Evolutionary conservation across 2,797 vertebrate genomes (phyloP).

Genomic region (Pseudopleuronectes americanus): DNA sequence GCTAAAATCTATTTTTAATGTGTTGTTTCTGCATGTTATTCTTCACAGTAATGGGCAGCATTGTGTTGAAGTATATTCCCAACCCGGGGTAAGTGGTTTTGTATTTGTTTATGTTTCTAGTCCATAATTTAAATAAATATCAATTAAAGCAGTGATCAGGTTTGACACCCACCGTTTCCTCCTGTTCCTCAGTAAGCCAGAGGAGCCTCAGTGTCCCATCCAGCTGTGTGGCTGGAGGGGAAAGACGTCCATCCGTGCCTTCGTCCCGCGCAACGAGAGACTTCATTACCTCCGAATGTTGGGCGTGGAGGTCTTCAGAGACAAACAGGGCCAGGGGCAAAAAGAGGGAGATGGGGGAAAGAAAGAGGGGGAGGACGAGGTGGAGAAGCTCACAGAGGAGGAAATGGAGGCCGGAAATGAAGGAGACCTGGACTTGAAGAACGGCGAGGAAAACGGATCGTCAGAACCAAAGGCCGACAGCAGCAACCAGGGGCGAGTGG

Average conservation of each 20-base stretch:
- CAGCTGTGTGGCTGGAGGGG: constrained; percentile 98
- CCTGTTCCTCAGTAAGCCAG: constrained; percentile 79
- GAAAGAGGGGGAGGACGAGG: constrained; percentile 10
- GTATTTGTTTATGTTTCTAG: background rate
- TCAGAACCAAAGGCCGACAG: constrained; percentile 42
- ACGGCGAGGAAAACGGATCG: constrained; percentile 42
- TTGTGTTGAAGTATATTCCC: constrained; percentile 93
- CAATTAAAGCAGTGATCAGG: too few relatives aligned
- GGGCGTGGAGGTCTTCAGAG: constrained; percentile 90
- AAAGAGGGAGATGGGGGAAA: constrained; percentile 65
- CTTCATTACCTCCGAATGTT: constrained; percentile 97
- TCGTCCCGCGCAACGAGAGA: constrained; percentile 95
- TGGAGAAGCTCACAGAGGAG: constrained; percentile 25
- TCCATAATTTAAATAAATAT: background rate
- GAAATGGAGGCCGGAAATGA: constrained; percentile 18
- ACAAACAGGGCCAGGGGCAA: constrained; percentile 77
- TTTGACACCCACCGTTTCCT: background rate
- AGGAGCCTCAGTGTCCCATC: constrained; percentile 91
- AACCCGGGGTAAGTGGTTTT: constrained; percentile 88
- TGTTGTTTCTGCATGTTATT: background rate
- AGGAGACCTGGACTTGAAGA: constrained; percentile 49
- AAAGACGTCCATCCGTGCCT: constrained; percentile 95
- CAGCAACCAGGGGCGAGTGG: constrained; percentile 33
- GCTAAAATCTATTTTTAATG: too few relatives aligned
- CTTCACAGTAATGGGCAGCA: constrained; percentile 92